A percentile compares a stretch with the other conserved stretches of the same genome.
Evolutionary conservation across 1,140 invertebrate species (phyloP).

Genomic region (Parasteatoda tepidariorum): DNA sequence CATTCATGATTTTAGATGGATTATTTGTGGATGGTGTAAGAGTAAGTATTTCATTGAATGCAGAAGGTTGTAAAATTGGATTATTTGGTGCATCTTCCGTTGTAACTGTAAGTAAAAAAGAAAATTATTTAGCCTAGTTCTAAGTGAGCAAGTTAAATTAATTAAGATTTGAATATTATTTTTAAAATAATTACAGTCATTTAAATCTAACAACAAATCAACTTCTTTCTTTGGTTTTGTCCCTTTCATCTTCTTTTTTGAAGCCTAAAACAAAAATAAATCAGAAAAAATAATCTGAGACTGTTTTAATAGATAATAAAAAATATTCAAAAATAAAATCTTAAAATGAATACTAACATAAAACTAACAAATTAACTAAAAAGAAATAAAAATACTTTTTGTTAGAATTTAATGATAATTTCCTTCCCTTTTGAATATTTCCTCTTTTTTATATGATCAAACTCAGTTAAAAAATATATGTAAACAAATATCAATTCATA

Average conservation of each 20-base stretch:
- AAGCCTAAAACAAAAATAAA: not conserved
- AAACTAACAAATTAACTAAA: not conserved
- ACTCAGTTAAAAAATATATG: no score
- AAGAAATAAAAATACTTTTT: no score
- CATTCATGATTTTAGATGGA: not conserved
- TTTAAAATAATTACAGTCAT: constrained; percentile 67
- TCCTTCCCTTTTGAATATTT: no score
- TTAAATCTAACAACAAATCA: constrained; percentile 86
- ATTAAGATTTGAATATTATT: not conserved
- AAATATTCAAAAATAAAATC: no score
- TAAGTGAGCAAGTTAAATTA: no score
- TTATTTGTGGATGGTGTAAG: constrained; percentile 45
- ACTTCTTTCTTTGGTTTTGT: constrained; percentile 69
- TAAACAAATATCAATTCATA: no score
- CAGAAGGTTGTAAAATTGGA: constrained; percentile 52
- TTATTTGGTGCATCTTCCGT: not conserved
- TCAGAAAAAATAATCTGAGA: not conserved
- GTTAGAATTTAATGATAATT: no score
- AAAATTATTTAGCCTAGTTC: not conserved
- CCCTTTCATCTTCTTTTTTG: constrained; percentile 58
- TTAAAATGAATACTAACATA: not conserved
- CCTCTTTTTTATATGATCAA: no score
- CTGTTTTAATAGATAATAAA: no score
- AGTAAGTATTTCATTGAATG: constrained; percentile 46
- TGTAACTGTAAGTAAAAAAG: constrained; percentile 28